Percentiles rank a stretch among this genome's conserved stretches.
Conservation (phyloP, 2,113 vertebrate species). For the Gobiocypris rarus region DNA sequence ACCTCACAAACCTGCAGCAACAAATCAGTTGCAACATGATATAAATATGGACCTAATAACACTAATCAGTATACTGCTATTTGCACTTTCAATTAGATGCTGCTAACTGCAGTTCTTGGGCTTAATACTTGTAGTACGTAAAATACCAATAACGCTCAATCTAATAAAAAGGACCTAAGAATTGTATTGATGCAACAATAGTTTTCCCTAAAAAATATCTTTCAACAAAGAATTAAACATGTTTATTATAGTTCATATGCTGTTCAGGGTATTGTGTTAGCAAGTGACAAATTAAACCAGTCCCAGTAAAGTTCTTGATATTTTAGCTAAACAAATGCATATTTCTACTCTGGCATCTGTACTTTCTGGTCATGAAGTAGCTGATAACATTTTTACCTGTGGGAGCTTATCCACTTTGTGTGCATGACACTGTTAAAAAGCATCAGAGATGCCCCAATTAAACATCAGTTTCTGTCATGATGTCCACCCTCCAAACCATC, state of each 20-base stretch:
- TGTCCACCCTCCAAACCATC: not conserved
- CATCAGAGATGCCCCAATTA: not conserved
- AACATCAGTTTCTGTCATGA: not conserved
- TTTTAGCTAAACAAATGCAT: not conserved
- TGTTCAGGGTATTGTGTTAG: not conserved
- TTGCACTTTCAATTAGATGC: not conserved
- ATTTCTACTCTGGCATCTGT: not conserved
- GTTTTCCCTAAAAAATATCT: too few species aligned
- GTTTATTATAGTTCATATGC: too few species aligned
- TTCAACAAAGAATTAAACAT: too few species aligned
- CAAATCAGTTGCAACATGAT: not conserved
- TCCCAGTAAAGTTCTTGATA: not conserved
- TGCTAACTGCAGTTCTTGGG: not conserved
- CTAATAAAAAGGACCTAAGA: not conserved
- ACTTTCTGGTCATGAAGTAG: not conserved
- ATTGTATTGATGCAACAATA: too few species aligned
- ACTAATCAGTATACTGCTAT: not conserved
- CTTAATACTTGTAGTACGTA: not conserved
- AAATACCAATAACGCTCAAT: not conserved
- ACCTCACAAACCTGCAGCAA: constrained; percentile 78
- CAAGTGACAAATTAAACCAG: not conserved
- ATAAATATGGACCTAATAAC: too few species aligned
- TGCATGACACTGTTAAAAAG: not conserved
- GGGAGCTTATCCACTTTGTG: not conserved
- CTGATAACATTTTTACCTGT: not conserved